Percentiles rank a stretch among this genome's conserved stretches.
These are phyloP conservation scores for Melanophora roralis DNA, from an alignment of 2,888 invertebrate species.

Conservation along the genomic window DNA sequence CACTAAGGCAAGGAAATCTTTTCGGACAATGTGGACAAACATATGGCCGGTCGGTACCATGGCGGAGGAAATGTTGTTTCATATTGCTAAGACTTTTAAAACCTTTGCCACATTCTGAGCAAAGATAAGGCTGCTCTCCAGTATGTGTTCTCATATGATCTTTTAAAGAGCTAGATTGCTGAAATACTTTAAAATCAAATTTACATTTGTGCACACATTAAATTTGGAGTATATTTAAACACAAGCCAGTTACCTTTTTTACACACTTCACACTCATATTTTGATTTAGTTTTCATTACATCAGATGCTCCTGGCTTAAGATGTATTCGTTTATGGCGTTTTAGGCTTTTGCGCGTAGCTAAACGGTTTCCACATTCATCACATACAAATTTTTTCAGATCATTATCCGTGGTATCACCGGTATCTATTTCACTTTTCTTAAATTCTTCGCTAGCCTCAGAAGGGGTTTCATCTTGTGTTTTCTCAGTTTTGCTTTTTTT, in stretches of 20 bases:
- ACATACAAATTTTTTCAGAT: conserved; percentile 68
- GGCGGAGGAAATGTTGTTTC: conserved; percentile 79
- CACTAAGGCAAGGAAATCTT: conserved; percentile 79
- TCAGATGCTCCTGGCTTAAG: conserved; percentile 65
- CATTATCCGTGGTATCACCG: neutral
- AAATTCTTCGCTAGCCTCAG: neutral
- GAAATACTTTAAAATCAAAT: conserved; percentile 75
- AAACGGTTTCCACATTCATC: conserved; percentile 66
- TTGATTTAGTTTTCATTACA: conserved; percentile 22
- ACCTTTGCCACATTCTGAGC: conserved; percentile 80
- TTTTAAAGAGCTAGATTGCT: conserved; percentile 79
- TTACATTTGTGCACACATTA: neutral
- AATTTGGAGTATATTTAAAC: neutral
- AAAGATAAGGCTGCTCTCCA: conserved; percentile 79
- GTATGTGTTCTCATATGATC: conserved; percentile 79
- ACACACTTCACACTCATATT: conserved; percentile 62
- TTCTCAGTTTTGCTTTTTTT: neutral
- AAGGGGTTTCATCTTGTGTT: neutral
- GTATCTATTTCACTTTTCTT: neutral
- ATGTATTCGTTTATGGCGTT: conserved; percentile 70
- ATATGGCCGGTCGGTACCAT: conserved; percentile 79
- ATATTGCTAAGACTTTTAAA: conserved; percentile 80
- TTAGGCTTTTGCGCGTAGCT: conserved; percentile 67
- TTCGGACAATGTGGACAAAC: conserved; percentile 80
- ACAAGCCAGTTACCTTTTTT: conserved; percentile 58